Conservation (phyloP, 2,113 vertebrate species). For the Sinocyclocheilus anshuiensis region DNA sequence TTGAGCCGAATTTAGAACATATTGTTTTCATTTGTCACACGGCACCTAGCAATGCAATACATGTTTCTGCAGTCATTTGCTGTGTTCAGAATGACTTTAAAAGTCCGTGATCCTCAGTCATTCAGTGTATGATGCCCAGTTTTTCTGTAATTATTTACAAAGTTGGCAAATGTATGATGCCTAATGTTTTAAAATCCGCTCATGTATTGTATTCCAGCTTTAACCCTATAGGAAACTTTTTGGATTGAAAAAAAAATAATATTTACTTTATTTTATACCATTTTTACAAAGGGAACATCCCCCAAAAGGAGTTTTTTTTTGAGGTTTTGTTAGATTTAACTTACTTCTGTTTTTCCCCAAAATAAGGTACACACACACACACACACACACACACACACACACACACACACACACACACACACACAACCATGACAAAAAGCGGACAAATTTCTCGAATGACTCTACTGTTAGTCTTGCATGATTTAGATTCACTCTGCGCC, state of each 20-base stretch:
- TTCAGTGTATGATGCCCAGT: neutral
- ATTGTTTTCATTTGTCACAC: neutral
- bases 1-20: neutral
- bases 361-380: too few relatives aligned
- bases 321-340: neutral
- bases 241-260: neutral
- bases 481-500: slow-evolving; percentile 45
- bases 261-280: too few relatives aligned
- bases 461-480: slow-evolving; percentile 27
- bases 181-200: neutral
- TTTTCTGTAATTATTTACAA: neutral
- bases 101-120: neutral
- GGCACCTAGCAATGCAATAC: neutral
- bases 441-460: slow-evolving; percentile 9
- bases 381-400: too few relatives aligned
- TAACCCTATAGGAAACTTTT: neutral
- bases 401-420: too few relatives aligned
- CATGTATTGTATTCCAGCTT: neutral
- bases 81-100: neutral
- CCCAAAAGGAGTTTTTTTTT: too few relatives aligned
- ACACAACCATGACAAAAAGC: slow-evolving; percentile 20
- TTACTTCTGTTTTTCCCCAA: neutral
- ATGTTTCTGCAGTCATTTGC: neutral
- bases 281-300: neutral
- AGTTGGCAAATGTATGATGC: neutral